Percentiles rank a stretch among this genome's conserved stretches.
Evolutionary conservation across 2,888 invertebrate genomes (phyloP).

Genomic region (Xestoiulus laeticollis): DNA sequence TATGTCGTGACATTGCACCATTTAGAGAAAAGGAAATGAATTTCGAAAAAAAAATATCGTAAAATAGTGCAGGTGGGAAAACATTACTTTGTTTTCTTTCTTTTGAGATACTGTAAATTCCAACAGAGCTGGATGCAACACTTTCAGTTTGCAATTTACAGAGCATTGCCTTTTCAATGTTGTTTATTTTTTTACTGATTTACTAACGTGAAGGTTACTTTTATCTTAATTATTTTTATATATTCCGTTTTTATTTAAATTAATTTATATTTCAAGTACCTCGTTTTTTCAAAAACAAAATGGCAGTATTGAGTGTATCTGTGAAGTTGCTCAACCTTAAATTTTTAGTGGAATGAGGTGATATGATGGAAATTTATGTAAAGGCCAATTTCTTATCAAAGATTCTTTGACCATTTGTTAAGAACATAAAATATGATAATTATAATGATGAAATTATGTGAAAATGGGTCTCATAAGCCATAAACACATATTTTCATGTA

Average conservation of each 20-base stretch:
- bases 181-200: neutral
- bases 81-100: neutral
- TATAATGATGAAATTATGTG: no score
- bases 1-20: neutral
- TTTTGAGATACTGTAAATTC: neutral
- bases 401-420: no score
- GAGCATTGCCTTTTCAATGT: slow-evolving; percentile 2
- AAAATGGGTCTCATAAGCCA: no score
- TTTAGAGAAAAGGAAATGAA: neutral
- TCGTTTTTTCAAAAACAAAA: neutral
- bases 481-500: no score
- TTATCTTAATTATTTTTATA: neutral
- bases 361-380: no score
- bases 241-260: neutral
- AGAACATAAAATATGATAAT: no score
- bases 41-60: neutral
- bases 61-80: neutral
- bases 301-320: neutral
- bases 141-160: neutral
- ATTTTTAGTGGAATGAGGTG: no score
- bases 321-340: neutral
- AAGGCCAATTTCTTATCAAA: no score
- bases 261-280: neutral
- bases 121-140: neutral
- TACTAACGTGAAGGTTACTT: neutral